A percentile compares a stretch with the other conserved stretches of the same genome.
Evolutionary conservation across 1,140 invertebrate genomes (phyloP).

Genomic region (Pollicipes pollicipes): DNA sequence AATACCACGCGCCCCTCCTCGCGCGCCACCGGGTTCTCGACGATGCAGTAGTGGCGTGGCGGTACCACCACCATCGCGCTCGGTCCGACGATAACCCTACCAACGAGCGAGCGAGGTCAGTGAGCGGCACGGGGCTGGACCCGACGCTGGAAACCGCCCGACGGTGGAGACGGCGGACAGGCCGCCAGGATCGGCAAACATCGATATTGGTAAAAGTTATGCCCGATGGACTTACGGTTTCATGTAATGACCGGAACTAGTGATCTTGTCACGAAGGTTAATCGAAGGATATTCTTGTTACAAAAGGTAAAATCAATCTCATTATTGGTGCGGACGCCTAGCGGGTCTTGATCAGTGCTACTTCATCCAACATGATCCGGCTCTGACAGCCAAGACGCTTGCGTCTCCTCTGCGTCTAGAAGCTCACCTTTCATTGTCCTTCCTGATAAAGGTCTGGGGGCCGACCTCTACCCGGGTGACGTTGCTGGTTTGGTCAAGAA

Average conservation of each 20-base stretch:
- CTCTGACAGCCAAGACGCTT: no score
- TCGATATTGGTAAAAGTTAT: constrained; percentile 4
- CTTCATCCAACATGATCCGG: no score
- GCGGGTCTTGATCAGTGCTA: no score
- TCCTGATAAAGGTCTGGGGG: constrained; percentile 32
- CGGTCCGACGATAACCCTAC: constrained; percentile 22
- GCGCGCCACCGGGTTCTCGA: constrained; percentile 30
- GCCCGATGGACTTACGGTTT: not conserved
- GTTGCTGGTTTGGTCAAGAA: constrained; percentile 35
- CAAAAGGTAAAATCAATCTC: no score
- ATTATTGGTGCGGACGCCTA: no score
- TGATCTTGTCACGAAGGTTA: no score
- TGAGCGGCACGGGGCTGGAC: constrained; percentile 5
- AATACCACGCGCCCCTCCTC: constrained; percentile 24
- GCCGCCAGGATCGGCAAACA: no score
- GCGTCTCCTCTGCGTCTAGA: constrained; percentile 8
- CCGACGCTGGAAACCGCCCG: constrained; percentile 6
- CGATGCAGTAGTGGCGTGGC: constrained; percentile 32
- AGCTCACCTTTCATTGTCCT: constrained; percentile 32
- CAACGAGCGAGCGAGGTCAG: not conserved
- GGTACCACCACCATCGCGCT: constrained; percentile 32
- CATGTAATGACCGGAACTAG: not conserved
- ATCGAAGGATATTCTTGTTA: no score
- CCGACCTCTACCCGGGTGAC: constrained; percentile 33
- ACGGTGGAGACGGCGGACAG: no score